These are phyloP conservation scores for Cyphomyrus discorhynchus DNA, from an alignment of 2,113 vertebrate species.

Conservation along the genomic window DNA sequence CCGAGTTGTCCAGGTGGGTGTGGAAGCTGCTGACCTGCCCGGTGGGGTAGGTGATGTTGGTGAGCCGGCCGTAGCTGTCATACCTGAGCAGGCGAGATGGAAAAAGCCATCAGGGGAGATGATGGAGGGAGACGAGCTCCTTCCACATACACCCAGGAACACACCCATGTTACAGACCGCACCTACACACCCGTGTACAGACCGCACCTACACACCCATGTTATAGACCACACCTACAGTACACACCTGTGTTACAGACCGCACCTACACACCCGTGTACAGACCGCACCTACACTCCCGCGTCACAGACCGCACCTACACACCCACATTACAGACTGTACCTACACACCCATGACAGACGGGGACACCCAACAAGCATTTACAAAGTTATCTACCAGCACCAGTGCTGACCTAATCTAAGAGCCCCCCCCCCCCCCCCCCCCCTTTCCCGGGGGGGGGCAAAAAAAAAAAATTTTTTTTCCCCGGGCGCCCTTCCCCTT, in stretches of 20 bases:
- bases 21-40: slow-evolving; percentile 93
- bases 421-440: neutral
- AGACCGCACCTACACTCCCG: neutral
- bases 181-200: neutral
- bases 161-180: neutral
- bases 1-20: slow-evolving; percentile 79
- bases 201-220: neutral
- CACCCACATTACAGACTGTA: neutral
- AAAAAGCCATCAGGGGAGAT: neutral
- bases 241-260: neutral
- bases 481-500: no score
- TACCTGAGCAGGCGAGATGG: slow-evolving; percentile 63
- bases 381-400: neutral
- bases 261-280: neutral
- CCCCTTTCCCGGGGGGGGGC: no score
- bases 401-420: neutral
- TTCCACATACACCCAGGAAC: neutral
- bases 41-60: slow-evolving; percentile 93
- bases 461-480: no score
- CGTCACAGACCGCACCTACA: neutral
- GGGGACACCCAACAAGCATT: neutral
- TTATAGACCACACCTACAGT: neutral
- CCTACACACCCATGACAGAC: neutral
- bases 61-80: slow-evolving; percentile 87
- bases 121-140: no score